Base-by-base conservation (phyloP, 1,140 invertebrate species). In the Drosophila nannoptera region DNA sequence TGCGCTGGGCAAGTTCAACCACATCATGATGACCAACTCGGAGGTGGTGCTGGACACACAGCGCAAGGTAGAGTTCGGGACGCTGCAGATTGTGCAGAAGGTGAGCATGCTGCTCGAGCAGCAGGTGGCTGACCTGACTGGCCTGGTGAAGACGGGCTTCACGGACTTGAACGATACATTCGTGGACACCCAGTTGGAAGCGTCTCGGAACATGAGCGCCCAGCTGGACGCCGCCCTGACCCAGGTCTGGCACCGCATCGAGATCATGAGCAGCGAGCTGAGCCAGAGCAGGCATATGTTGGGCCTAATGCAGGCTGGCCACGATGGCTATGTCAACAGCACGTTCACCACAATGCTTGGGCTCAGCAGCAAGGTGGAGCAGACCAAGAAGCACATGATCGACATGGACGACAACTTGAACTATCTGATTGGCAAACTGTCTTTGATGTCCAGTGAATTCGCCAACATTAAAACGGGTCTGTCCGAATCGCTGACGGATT, bases 371-470 rank as follows among this genome's bases (percentile, higher is more conserved):
- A 96, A 96, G 90, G 95, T 96, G 53, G 92, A 92, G 33, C 91
- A 92, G 66, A 96, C 97, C 76, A 96, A 94, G n/a, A 92, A 92
- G 69, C 92, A 94, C 45, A 96, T 97, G 92, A 84, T 90, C 0
- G 95, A 96, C 87, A 94, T 97, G 6, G 94, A 96, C 70, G 92
- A 94, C 54, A 96, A 97, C 87, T 90, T 97, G 32, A 97, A 97
- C 89, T 97, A 94, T 84, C 90, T 97, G 32, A 88, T 97, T 52
- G 96, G 96, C 4, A 91, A 94, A 58, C 88, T 97, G 32, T 94
- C 94, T 0, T 89, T 97, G 0, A 94, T 97, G 7, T 95, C 95
- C 1, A 94, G 95, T 73, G 96, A 97, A 89, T 97, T 97, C 89
- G 94, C 94, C 76, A 93, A 94, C 81, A 96, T 97, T 42, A 96